Evolutionary conservation across 2,797 vertebrate species (phyloP), one percentile per base, ranked within the genome.

Genomic region (Rhinatrema bivittatum): DNA sequence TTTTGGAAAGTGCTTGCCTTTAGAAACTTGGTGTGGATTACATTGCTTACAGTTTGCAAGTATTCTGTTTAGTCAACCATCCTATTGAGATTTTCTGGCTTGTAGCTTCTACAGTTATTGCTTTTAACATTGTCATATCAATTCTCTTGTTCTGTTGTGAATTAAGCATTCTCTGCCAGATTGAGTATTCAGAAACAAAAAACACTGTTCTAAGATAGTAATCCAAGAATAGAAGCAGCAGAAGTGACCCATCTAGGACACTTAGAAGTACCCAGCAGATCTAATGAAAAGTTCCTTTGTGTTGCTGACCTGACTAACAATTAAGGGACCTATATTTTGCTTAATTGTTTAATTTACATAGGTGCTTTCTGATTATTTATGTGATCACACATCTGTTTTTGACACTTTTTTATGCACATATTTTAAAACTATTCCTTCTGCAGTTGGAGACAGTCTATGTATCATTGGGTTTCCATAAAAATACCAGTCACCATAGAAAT

Each of bases 1-100:
- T 95, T 98, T 59, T 95, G 95, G 15, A 98, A 93, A 71, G 97
- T 98, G 93, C 51, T 97, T 60, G 87, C 85, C 0, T 97, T 97
- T 24, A 94, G 93, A 39, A 91, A 97, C 50, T 58, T 98, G 66
- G 93, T 88, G 45, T 96, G 92, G 90, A 91, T 97, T 54, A 94
- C 95, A 0, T 98, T 18, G 80, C 84, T 24, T 98, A 94, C 62
- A 91, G 83, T 30, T 68, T 97, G 21, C 93, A 98, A 69, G 83
- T 92, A 5, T 88, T 78, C 50, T 98, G 97, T 52, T 72, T 98
- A 46, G 91, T 93, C 39, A 50, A 2, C 17, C 91, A 97, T 42
- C 87, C 91, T 6, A 84, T 60, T 20, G 56, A 80, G 1, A 57
- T 97, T 37, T 83, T 85, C 8, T 75, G 72, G 65, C 74, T 72